Percentiles rank a stretch among this genome's conserved stretches.
These are phyloP conservation scores for Aphrophora alni DNA, from an alignment of 2,888 invertebrate genomes.

Conservation along the genomic window DNA sequence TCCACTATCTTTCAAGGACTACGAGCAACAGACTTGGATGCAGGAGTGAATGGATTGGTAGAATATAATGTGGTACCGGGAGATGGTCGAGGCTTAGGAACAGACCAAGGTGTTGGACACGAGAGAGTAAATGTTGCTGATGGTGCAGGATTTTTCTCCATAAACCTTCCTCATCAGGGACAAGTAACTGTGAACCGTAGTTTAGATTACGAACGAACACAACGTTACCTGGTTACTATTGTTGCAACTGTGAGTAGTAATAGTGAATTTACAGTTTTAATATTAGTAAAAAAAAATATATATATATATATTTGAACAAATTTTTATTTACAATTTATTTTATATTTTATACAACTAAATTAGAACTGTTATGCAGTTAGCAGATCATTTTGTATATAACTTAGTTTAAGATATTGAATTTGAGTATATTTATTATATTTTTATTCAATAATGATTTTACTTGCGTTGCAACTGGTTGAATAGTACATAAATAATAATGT, in stretches of 20 bases:
- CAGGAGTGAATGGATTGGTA: conserved; percentile 86
- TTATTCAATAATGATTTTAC: too few relatives aligned
- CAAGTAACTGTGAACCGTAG: conserved; percentile 85
- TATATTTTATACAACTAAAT: too few relatives aligned
- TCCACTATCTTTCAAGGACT: conserved; percentile 85
- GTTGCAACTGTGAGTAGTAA: conserved; percentile 79
- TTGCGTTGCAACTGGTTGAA: too few relatives aligned
- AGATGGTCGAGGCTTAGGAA: conserved; percentile 62
- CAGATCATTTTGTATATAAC: too few relatives aligned
- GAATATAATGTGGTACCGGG: conserved; percentile 82
- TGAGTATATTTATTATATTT: too few relatives aligned
- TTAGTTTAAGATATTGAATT: too few relatives aligned
- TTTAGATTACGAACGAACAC: conserved; percentile 86
- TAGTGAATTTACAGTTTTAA: neutral
- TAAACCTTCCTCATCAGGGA: conserved; percentile 88
- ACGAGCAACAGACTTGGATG: conserved; percentile 80
- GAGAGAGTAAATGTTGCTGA: conserved; percentile 70
- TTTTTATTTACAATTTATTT: too few relatives aligned
- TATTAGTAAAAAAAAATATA: neutral
- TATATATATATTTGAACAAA: too few relatives aligned
- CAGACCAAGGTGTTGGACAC: conserved; percentile 61
- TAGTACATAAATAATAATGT: too few relatives aligned
- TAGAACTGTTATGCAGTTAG: too few relatives aligned
- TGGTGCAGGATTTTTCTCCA: conserved; percentile 83
- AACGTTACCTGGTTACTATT: conserved; percentile 86